Base-by-base conservation (phyloP, 2,888 invertebrate species). In the Endomychus coccineus region DNA sequence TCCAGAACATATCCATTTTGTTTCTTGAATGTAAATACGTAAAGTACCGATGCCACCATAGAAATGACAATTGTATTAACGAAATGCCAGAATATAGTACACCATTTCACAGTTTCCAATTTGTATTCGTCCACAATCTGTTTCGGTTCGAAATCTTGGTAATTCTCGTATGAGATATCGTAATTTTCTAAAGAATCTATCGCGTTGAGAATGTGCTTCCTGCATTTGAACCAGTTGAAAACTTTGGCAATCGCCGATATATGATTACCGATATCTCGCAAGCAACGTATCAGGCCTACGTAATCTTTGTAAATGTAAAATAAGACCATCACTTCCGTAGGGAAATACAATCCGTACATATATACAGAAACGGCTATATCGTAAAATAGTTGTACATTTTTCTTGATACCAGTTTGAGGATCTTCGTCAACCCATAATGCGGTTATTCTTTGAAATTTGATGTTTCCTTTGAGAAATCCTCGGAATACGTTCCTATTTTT, bases 331-430 rank as follows among this genome's bases (percentile, higher is more conserved):
- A 42, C 12, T 40, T 47, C 46, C 3, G 40, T 31, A 9, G 45
- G 41, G 22, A 39, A 30, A 28, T 47, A 47, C 6, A 34, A 27
- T 13, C 44, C 10, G 22, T 40, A 38, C 11, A 43, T 4, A 17
- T 37, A 47, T 11, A 28, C 13, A 12, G 30, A 25, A 33, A 39
- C 39, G 16, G 42, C 38, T 10, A 36, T 7, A n/a, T 7, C n/a
- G 21, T 19, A 19, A 19, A n/a, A 6, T n/a, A 19, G n/a, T 7
- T 6, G 6, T 7, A 6, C 6, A 7, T 19, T 19, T 19, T 19
- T 19, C 21, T 19, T 19, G 21, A 19, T 7, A 7, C n/a, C n/a
- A n/a, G 6, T 19, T 7, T 6, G 6, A 6, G 6, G 6, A 7
- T n/a, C 21, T 6, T 6, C 6, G n/a, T 7, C 6, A 7, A n/a